Evolutionary conservation across 2,888 invertebrate species (phyloP).

Genomic region (Marasmarcha lunaedactyla): DNA sequence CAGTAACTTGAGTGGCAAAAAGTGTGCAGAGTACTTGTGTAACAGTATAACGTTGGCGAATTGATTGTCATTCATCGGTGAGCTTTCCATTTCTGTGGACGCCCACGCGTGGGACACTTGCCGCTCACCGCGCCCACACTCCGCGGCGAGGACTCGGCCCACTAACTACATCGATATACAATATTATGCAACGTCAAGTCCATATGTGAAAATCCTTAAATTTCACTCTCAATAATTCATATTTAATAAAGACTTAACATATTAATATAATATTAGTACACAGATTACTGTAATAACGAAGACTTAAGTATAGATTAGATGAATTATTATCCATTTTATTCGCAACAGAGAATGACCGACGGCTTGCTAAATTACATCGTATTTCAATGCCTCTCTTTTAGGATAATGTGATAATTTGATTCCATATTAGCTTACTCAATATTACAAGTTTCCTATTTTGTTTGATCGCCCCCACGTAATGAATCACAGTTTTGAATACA

Average conservation of each 20-base stretch:
- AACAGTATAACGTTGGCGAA: neutral
- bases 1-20: neutral
- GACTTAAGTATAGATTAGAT: neutral
- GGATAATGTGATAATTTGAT: neutral
- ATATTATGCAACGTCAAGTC: constrained; percentile 27
- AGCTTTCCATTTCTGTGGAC: neutral
- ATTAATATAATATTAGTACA: neutral
- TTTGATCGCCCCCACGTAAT: constrained; percentile 25
- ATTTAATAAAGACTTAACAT: neutral
- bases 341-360: neutral
- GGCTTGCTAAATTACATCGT: neutral
- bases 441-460: constrained; percentile 48
- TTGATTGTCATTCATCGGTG: neutral
- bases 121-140: constrained; percentile 36
- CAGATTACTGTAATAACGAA: neutral
- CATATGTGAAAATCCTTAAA: constrained; percentile 21
- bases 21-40: neutral
- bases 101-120: constrained; percentile 20
- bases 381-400: neutral
- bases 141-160: constrained; percentile 45
- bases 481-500: neutral
- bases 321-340: neutral
- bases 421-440: constrained; percentile 16
- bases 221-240: neutral
- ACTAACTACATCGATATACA: constrained; percentile 21